phyloP scores from a whole-genome alignment of 2,888 invertebrate genomes.

The Drosophila dives region DNA sequence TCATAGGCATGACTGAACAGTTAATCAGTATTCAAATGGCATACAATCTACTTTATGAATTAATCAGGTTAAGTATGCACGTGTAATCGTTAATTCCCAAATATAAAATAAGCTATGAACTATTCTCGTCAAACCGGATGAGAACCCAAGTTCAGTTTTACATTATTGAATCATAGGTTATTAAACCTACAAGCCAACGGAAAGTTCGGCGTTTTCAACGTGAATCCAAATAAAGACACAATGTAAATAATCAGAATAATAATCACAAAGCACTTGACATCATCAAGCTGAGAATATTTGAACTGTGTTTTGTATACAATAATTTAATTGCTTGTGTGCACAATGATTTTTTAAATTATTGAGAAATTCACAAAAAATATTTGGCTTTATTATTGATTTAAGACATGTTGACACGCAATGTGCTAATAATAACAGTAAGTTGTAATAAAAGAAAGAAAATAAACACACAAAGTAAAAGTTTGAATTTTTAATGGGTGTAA shows the following conservation, averaged over 20 bases:
- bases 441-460: slow-evolving; percentile 16
- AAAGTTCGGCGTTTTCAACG: slow-evolving; percentile 25
- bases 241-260: slow-evolving; percentile 35
- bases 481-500: slow-evolving; percentile 1
- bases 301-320: slow-evolving; percentile 10
- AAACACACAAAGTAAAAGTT: neutral
- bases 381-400: slow-evolving; percentile 48
- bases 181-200: slow-evolving; percentile 50
- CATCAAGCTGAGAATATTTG: slow-evolving; percentile 50
- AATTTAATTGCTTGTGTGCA: slow-evolving; percentile 50
- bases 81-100: slow-evolving; percentile 19
- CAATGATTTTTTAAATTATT: slow-evolving; percentile 51
- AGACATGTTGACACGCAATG: slow-evolving; percentile 26
- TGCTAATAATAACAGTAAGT: slow-evolving; percentile 28
- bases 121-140: slow-evolving; percentile 55
- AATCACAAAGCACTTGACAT: slow-evolving; percentile 51
- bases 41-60: neutral
- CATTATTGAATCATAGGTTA: slow-evolving; percentile 40
- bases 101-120: slow-evolving; percentile 12
- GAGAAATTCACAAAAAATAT: slow-evolving; percentile 51
- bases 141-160: slow-evolving; percentile 5
- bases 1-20: neutral
- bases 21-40: neutral
- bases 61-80: slow-evolving; percentile 13
- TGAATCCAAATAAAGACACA: slow-evolving; percentile 12